Evolutionary conservation across 2,797 vertebrate genomes (phyloP), one percentile per base, ranked within the genome.

Genomic region (Emys orbicularis): DNA sequence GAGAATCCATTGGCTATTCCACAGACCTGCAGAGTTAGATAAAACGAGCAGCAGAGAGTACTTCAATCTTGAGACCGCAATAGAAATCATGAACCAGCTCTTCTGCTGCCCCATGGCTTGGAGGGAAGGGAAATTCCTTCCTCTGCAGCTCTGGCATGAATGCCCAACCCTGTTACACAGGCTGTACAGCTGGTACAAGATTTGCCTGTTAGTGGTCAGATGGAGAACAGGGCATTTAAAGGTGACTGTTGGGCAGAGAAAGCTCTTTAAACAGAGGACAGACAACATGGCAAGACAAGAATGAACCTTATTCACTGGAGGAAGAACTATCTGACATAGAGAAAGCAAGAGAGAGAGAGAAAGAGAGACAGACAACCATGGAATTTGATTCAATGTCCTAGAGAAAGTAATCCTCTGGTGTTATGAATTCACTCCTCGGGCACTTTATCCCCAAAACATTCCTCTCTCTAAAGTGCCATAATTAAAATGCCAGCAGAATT

Each of bases 371-470:
- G 61, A 65, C 4, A 8, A 65, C 61, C 16, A n/a, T 18, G 34
- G 61, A n/a, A 65, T 65, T n/a, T 65, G 34, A 68, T 68, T 68
- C n/a, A 68, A 5, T 37, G 8, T 68, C 18, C n/a, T 37, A 12
- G 65, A 37, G 34, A 68, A 68, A 68, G 65, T 19, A 68, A 37
- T 68, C 19, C 65, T 68, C n/a, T 37, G 34, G 65, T 37, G 81
- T 92, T 92, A 84, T 76, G 79, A 56, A 92, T 95, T 89, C 83
- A 96, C 91, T 97, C 89, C 92, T 96, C 91, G 91, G 52, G 25
- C 59, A 90, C 53, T 94, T 94, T 87, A 68, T 53, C 89, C 88
- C 8, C 61, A 91, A 56, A 92, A 81, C 15, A 84, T 87, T 88
- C 82, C 81, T n/a, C 49, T 87, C 83, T 92, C 83, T 86, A 87